Base-by-base conservation (phyloP, 35 echinoderm and acorn worm species). In the Apostichopus parvimensis region DNA sequence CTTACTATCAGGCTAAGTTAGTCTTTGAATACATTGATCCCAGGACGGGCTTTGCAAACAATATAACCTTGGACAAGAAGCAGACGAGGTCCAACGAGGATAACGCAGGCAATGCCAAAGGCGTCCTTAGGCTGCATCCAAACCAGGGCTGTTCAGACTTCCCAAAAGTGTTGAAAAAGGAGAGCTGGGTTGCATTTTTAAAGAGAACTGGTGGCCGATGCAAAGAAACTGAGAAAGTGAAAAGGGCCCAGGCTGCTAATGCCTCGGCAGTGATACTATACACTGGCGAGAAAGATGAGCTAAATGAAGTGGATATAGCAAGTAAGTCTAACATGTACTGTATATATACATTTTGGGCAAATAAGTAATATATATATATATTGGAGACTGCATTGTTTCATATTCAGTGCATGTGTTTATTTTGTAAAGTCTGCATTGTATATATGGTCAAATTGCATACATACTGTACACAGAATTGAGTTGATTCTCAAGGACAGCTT, bases 101-200 rank as follows among this genome's bases (percentile, higher is more conserved):
- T 34, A 72, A 45, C 72, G 86, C 86, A 22, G 86, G 61, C 6
- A 88, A 88, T 53, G 60, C 86, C 86, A 88, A 88, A 52, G 86
- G 86, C 52, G 20, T 88, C 57, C 21, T 88, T 1, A 52, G 22
- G 22, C 22, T 65, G 13, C 60, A 68, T 52, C 8, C 8, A 6
- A 88, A 88, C 62, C 86, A 88, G 54, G 86, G 86, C 24, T 88
- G 86, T 62, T 88, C 86, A 0, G 86, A 88, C 6, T 88, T 72
- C 21, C 86, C 60, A 34, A 71, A 88, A 54, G 26, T 65, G 10
- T 52, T 62, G 8, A 84, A 52, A 22, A 88, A 88, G 62, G 64
- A 88, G 34, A 88, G 62, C 62, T 88, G 86, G 86, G 86, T 88
- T n/a, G 86, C 86, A 20, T 88, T 88, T 21, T 72, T 88, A 20